These are phyloP conservation scores for Andrena camellia DNA, from an alignment of 2,888 invertebrate species.

Conservation along the genomic window DNA sequence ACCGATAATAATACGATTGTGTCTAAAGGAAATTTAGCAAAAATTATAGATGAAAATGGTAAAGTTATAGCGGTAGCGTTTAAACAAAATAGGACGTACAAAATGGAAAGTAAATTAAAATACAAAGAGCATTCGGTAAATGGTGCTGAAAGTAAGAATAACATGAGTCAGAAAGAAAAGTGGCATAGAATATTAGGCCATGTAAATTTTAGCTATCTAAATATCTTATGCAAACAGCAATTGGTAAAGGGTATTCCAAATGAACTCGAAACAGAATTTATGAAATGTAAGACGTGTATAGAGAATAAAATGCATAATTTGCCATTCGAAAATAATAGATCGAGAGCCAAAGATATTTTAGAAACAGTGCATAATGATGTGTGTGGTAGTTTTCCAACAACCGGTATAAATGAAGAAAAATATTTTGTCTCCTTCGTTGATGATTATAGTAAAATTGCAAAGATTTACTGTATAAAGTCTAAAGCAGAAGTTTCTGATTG, in stretches of 20 bases:
- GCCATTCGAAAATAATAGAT: slow-evolving; percentile 7
- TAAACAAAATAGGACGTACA: slow-evolving; percentile 28
- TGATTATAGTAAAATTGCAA: background rate
- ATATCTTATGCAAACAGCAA: slow-evolving; percentile 58
- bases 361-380: slow-evolving; percentile 1
- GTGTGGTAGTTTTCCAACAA: background rate
- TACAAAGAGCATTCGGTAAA: background rate
- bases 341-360: background rate
- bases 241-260: slow-evolving; percentile 60
- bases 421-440: background rate
- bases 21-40: too few species aligned
- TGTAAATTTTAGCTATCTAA: slow-evolving; percentile 67
- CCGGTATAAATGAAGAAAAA: slow-evolving; percentile 2
- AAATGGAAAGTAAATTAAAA: slow-evolving; percentile 22
- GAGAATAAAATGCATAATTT: slow-evolving; percentile 56
- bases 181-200: slow-evolving; percentile 69
- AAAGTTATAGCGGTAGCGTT: slow-evolving; percentile 25
- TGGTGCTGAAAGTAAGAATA: background rate
- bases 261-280: slow-evolving; percentile 53
- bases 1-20: too few species aligned
- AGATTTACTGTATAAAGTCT: background rate
- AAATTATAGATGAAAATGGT: background rate
- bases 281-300: slow-evolving; percentile 64
- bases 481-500: background rate
- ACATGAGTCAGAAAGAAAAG: slow-evolving; percentile 59